Evolutionary conservation across 1,140 invertebrate genomes (phyloP).

Genomic region (Drosophila biarmipes): DNA sequence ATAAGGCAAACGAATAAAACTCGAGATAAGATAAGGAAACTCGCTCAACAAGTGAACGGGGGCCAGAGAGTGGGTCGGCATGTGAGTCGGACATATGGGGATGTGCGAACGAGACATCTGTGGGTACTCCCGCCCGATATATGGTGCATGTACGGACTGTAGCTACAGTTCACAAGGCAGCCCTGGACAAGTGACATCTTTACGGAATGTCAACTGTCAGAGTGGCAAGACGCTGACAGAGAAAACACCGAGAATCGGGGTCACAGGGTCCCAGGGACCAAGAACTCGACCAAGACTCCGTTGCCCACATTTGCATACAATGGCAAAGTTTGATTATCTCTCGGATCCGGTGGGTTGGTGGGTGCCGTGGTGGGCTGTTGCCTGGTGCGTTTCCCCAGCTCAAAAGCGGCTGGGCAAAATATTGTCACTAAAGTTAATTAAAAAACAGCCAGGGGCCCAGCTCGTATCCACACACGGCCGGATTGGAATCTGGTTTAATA

Average conservation of each 20-base stretch:
- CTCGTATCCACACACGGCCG: conserved; percentile 10
- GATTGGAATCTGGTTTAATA: conserved; percentile 70
- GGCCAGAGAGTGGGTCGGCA: not conserved
- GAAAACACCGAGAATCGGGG: conserved; percentile 45
- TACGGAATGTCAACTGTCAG: conserved; percentile 75
- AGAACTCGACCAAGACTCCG: conserved; percentile 34
- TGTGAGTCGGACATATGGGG: conserved; percentile 6
- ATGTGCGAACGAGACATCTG: conserved; percentile 9
- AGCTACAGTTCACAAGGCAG: conserved; percentile 52
- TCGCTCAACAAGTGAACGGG: conserved; percentile 78
- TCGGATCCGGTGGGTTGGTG: not conserved
- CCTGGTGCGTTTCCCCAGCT: not conserved
- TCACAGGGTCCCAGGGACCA: conserved; percentile 45
- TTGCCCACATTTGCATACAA: conserved; percentile 70
- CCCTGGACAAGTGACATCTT: conserved; percentile 55
- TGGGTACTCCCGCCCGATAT: not conserved
- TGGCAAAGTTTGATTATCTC: conserved; percentile 73
- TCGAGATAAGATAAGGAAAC: conserved; percentile 72
- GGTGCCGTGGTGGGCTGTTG: not conserved
- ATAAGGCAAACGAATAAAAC: conserved; percentile 72
- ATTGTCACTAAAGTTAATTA: conserved; percentile 83
- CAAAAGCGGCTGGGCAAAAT: conserved; percentile 67
- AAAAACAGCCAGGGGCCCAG: conserved; percentile 76
- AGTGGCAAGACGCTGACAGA: conserved; percentile 11
- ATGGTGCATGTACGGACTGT: conserved; percentile 4